Evolutionary conservation across 2,888 invertebrate genomes (phyloP).

Genomic region (Phaonia tiefii): DNA sequence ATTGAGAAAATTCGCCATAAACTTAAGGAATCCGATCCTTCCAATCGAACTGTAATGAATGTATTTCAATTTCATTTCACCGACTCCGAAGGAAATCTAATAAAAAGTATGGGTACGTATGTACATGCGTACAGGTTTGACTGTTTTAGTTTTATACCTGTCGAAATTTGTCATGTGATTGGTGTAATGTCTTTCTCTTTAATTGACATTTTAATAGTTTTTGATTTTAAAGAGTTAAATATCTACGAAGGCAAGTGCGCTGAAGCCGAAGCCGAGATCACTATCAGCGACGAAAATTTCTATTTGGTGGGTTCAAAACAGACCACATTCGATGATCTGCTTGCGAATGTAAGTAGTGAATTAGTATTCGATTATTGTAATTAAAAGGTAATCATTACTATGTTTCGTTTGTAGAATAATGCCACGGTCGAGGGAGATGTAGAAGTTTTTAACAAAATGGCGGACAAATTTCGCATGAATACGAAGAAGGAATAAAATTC

Average conservation of each 20-base stretch:
- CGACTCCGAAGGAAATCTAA: constrained; percentile 76
- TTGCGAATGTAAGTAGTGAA: constrained; percentile 70
- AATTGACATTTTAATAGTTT: constrained; percentile 73
- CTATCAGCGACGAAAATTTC: constrained; percentile 77
- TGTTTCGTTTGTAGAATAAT: constrained; percentile 71
- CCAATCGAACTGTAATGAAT: constrained; percentile 74
- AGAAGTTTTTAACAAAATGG: constrained; percentile 76
- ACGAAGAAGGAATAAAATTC: constrained; percentile 61
- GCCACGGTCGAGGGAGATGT: constrained; percentile 75
- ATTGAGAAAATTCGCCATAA: constrained; percentile 79
- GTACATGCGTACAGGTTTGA: not conserved
- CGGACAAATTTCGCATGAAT: constrained; percentile 77
- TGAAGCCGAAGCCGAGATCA: constrained; percentile 75
- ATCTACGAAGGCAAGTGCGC: constrained; percentile 76
- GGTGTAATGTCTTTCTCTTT: constrained; percentile 47
- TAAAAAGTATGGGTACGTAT: constrained; percentile 76
- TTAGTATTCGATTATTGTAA: not conserved
- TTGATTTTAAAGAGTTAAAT: constrained; percentile 79
- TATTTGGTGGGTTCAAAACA: constrained; percentile 77
- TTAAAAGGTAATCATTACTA: not conserved
- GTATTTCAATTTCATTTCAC: constrained; percentile 79
- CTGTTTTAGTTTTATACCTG: constrained; percentile 11
- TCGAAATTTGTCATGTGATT: constrained; percentile 1
- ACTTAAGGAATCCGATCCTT: constrained; percentile 76
- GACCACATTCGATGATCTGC: constrained; percentile 74